Evolutionary conservation across 2,113 vertebrate genomes (phyloP).

Genomic region (Ellobius talpinus): DNA sequence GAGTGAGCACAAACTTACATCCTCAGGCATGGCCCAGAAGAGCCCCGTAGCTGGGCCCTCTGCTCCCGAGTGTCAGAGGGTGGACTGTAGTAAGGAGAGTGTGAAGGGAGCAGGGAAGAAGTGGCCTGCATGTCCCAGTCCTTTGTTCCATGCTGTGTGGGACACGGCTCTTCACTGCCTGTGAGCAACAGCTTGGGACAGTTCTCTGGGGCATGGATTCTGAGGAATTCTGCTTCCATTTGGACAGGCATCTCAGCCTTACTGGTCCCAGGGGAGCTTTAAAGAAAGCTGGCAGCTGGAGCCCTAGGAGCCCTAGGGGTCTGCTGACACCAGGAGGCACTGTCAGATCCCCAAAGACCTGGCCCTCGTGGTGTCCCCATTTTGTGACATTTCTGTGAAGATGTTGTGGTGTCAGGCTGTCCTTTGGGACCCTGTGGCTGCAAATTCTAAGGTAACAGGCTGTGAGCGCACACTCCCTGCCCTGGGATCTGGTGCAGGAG

Average conservation of each 20-base stretch:
- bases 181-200: neutral
- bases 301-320: neutral
- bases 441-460: neutral
- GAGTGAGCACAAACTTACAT: neutral
- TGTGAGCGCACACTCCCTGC: neutral
- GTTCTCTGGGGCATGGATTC: neutral
- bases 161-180: neutral
- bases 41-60: neutral
- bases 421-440: neutral
- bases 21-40: no score
- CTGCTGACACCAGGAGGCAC: rapidly evolving
- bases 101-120: neutral
- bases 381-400: neutral
- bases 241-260: neutral
- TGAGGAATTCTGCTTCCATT: neutral
- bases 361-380: neutral
- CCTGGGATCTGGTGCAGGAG: neutral
- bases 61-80: neutral
- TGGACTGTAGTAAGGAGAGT: neutral
- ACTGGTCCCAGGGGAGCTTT: neutral
- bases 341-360: neutral
- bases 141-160: neutral
- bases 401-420: neutral
- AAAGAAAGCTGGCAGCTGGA: neutral
- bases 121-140: no score